Evolutionary conservation across 2,797 vertebrate genomes (phyloP).

Genomic region (Huso huso): DNA sequence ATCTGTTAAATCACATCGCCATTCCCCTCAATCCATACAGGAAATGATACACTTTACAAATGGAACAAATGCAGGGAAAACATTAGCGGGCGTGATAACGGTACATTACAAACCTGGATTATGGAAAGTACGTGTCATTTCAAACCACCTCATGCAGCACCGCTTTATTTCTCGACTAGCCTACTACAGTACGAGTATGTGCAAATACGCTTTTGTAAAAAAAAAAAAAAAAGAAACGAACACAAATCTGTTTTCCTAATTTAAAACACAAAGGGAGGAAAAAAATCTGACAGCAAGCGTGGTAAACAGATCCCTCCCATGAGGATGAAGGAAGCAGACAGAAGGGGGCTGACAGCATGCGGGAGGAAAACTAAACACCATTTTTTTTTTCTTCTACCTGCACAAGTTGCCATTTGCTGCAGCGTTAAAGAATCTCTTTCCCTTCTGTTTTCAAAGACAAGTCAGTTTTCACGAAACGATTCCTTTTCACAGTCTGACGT

Average conservation of each 20-base stretch:
- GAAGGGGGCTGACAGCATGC: slow-evolving; percentile 67
- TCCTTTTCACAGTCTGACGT: slow-evolving; percentile 25
- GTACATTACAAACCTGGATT: slow-evolving; percentile 21
- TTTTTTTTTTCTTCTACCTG: slow-evolving; percentile 79
- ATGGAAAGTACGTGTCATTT: slow-evolving; percentile 27
- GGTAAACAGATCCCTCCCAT: slow-evolving; percentile 79
- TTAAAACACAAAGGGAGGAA: slow-evolving; percentile 60
- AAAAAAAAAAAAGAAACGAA: slow-evolving; percentile 6
- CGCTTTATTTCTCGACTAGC: slow-evolving; percentile 20
- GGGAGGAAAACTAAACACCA: slow-evolving; percentile 70
- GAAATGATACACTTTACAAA: slow-evolving; percentile 37
- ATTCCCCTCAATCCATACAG: slow-evolving; percentile 41
- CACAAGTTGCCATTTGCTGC: slow-evolving; percentile 96
- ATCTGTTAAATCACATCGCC: slow-evolving; percentile 52
- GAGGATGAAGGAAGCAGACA: slow-evolving; percentile 65
- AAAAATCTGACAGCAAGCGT: slow-evolving; percentile 62
- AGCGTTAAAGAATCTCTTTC: slow-evolving; percentile 58
- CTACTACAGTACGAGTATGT: slow-evolving; percentile 13
- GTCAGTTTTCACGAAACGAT: slow-evolving; percentile 34
- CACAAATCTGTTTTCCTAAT: slow-evolving; percentile 56
- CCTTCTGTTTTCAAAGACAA: slow-evolving; percentile 47
- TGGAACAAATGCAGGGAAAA: slow-evolving; percentile 32
- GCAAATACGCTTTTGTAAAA: slow-evolving; percentile 10
- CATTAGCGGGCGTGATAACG: background rate
- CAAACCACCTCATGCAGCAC: slow-evolving; percentile 35